A percentile compares a stretch with the other conserved stretches of the same genome.
phyloP scores from a whole-genome alignment of 2,888 invertebrate genomes.

The Agriopis aurantiaria region DNA sequence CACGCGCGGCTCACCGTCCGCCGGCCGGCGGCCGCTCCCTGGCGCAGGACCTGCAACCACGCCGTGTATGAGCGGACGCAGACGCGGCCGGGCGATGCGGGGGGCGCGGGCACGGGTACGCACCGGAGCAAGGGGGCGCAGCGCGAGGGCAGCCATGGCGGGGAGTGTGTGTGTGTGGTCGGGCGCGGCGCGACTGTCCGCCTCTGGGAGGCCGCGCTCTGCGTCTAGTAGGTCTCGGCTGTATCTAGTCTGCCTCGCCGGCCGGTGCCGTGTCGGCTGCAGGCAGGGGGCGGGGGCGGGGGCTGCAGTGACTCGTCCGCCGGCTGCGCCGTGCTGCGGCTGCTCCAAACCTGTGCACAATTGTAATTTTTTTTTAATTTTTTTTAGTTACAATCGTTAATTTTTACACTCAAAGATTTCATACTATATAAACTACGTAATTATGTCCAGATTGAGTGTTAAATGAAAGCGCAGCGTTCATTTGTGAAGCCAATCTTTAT shows the following conservation, averaged over 20 bases:
- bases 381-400: too few species aligned
- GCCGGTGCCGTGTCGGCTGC: neutral
- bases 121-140: slow-evolving; percentile 18
- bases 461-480: too few species aligned
- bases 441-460: too few species aligned
- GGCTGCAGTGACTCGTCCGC: slow-evolving; percentile 1
- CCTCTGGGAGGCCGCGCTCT: slow-evolving; percentile 25
- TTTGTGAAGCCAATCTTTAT: too few species aligned
- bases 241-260: slow-evolving; percentile 3
- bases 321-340: slow-evolving; percentile 20
- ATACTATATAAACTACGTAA: too few species aligned
- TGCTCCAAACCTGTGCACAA: slow-evolving; percentile 19
- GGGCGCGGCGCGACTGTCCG: slow-evolving; percentile 22
- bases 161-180: slow-evolving; percentile 29
- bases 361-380: too few species aligned
- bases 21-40: slow-evolving; percentile 7
- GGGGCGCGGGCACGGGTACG: neutral
- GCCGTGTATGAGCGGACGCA: neutral
- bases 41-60: slow-evolving; percentile 32
- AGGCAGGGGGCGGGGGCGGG: neutral
- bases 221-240: neutral
- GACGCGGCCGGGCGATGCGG: too few species aligned
- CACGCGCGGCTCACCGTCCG: slow-evolving; percentile 38
- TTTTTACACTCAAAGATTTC: too few species aligned
- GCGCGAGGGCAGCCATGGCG: slow-evolving; percentile 19